Evolutionary conservation across 2,888 invertebrate genomes (phyloP), one percentile per base, ranked within the genome.

Genomic region (Lasius fuliginosus): DNA sequence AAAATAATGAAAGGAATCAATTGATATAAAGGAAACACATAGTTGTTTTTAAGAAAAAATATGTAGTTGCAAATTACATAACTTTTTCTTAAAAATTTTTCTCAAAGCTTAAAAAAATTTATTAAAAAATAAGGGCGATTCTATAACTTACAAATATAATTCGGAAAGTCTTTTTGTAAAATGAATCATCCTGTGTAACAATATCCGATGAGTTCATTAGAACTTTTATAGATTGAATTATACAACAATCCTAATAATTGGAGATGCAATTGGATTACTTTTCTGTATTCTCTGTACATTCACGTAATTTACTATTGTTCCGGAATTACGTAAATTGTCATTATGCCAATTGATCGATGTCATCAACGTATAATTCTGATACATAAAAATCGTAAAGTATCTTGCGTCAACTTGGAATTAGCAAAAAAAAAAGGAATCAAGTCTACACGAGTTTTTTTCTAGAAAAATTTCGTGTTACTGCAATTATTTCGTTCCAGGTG

Each of bases 401-500:
- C 1, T 30, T 36, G 23, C 33, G 46, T 40, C 9, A 58, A 58
- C 18, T 56, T 82, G 23, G 40, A 30, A 64, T 60, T 40, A 27
- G n/a, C 18, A 5, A 64, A 30, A 30, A 15, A 2, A 33, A 56
- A 84, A 85, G 84, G 67, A 65, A 85, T 86, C 82, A 58, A 18
- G 71, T 11, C 69, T 82, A 79, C 60, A 68, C 58, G 49, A 64
- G 83, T 85, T 89, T 87, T 90, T 86, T 87, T 87, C 71, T 71
- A 82, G 67, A 75, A 85, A 84, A 40, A 81, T 85, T 85, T 88
- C 73, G 82, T 83, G 85, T 91, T 88, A 87, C 88, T 73, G 79
- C 85, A 90, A 92, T 92, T 90, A 92, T 88, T 87, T 90, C 88
- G 85, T 89, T 87, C 75, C 71, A 86, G 69, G 60, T 79, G 84